These are phyloP conservation scores for Zaprionus tsacasi DNA, from an alignment of 1,140 invertebrate genomes.

Conservation along the genomic window DNA sequence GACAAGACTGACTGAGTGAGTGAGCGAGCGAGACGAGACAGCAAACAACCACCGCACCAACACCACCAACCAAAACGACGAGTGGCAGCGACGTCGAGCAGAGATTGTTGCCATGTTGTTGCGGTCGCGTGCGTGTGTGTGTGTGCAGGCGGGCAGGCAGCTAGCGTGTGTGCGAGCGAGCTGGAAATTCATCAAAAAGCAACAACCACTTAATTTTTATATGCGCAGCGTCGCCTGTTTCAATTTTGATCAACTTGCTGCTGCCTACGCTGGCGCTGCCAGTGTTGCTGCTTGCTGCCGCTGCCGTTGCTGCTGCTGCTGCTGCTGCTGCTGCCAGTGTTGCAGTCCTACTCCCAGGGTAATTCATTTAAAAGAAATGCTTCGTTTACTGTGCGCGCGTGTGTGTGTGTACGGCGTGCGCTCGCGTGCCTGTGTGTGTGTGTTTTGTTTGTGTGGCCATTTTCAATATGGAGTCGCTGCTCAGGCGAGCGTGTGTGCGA, in stretches of 20 bases:
- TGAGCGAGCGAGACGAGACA: slow-evolving; percentile 11
- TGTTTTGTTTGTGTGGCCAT: slow-evolving; percentile 50
- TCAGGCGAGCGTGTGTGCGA: slow-evolving; percentile 21
- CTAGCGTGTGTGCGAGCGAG: slow-evolving; percentile 63
- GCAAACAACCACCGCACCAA: slow-evolving; percentile 28
- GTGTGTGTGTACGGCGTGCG: slow-evolving; percentile 2
- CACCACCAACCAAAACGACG: slow-evolving; percentile 33
- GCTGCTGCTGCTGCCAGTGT: slow-evolving; percentile 20
- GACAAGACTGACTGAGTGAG: background rate
- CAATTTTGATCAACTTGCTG: slow-evolving; percentile 77
- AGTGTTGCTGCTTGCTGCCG: background rate
- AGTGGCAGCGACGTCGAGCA: slow-evolving; percentile 28
- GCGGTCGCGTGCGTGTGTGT: slow-evolving; percentile 16
- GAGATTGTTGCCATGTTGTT: slow-evolving; percentile 59
- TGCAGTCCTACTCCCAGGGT: slow-evolving; percentile 31
- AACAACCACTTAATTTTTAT: slow-evolving; percentile 84
- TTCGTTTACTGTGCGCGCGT: background rate
- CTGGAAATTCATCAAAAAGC: slow-evolving; percentile 82
- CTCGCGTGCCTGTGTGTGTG: slow-evolving; percentile 2
- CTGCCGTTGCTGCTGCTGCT: background rate
- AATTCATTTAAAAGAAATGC: slow-evolving; percentile 60
- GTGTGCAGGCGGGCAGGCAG: slow-evolving; percentile 20
- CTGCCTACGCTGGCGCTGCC: slow-evolving; percentile 13
- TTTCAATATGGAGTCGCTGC: slow-evolving; percentile 66
- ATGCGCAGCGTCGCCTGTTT: slow-evolving; percentile 70